These are phyloP conservation scores for Unio pictorum DNA, from an alignment of 2,888 invertebrate genomes.

Conservation along the genomic window DNA sequence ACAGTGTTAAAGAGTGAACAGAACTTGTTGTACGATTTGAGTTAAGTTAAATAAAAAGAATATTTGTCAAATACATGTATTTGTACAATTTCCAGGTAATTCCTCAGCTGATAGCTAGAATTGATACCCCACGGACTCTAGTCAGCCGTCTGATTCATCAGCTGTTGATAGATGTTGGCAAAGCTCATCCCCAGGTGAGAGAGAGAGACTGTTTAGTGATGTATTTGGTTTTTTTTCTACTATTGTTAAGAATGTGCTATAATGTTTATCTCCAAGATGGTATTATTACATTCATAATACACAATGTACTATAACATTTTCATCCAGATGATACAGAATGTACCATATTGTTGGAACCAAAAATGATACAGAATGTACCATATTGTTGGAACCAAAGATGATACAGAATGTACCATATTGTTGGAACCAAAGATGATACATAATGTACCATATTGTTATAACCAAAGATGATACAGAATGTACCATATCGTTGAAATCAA, in stretches of 20 bases:
- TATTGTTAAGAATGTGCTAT: not conserved
- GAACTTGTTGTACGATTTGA: too few species aligned
- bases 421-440: too few species aligned
- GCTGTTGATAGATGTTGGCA: conserved; percentile 95
- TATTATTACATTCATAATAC: not conserved
- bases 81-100: conserved; percentile 79
- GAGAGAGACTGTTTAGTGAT: not conserved
- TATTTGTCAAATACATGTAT: too few species aligned
- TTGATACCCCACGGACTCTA: conserved; percentile 91
- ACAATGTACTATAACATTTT: not conserved
- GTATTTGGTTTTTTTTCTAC: not conserved
- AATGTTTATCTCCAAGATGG: not conserved
- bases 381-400: too few species aligned
- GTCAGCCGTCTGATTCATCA: conserved; percentile 94
- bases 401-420: too few species aligned
- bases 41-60: too few species aligned
- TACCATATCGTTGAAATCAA: too few species aligned
- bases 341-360: too few species aligned
- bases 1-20: too few species aligned
- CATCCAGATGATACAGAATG: too few species aligned
- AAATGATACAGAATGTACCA: too few species aligned
- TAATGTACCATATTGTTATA: conserved; percentile 82
- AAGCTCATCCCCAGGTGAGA: conserved; percentile 89
- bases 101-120: conserved; percentile 90
- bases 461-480: conserved; percentile 77